Evolutionary conservation across 2,888 invertebrate genomes (phyloP), one percentile per base, ranked within the genome.

Genomic region (Bombylius discolor): DNA sequence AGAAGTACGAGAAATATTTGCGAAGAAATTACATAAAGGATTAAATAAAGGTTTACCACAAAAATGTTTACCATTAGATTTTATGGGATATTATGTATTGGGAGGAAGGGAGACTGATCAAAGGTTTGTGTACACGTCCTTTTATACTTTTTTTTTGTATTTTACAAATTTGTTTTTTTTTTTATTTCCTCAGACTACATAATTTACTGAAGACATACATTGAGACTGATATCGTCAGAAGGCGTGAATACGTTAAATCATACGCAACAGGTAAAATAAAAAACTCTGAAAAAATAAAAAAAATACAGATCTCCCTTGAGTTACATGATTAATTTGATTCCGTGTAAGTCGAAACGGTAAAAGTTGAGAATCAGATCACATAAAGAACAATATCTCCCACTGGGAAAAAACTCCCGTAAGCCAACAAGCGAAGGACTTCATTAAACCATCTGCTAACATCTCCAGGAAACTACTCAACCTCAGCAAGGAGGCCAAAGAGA

Each of bases 31-130:
- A 64, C 95, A 98, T 74, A 95, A 96, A 78, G 93, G 92, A 56
- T 69, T 82, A 51, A 80, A 79, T 64, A 81, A 89, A 75, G 89
- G 91, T 60, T 82, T 93, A 62, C 91, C 92, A 5, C 87, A 88
- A 69, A 89, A 90, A 70, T 92, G 91, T 68, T 78, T 98, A 61
- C 97, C 97, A 1, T 77, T 98, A 55, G 95, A 97, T 76, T 98
- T 96, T 77, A 92, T 97, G 93, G 91, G 93, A 23, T 90, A 91
- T 74, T 95, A 97, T 76, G 89, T 89, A 44, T 76, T 97, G 56
- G 89, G 87, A 42, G 96, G 95, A 0, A 83, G 88, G 61, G 96
- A 97, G 75, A 83, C 86, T 9, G 89, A 94, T 66, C 83, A 86
- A 59, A 85, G 88, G 68, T 77, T 4, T 23, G 23, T 23, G 3